Conservation (phyloP, 2,797 vertebrate species). For the Erpetoichthys calabaricus region DNA sequence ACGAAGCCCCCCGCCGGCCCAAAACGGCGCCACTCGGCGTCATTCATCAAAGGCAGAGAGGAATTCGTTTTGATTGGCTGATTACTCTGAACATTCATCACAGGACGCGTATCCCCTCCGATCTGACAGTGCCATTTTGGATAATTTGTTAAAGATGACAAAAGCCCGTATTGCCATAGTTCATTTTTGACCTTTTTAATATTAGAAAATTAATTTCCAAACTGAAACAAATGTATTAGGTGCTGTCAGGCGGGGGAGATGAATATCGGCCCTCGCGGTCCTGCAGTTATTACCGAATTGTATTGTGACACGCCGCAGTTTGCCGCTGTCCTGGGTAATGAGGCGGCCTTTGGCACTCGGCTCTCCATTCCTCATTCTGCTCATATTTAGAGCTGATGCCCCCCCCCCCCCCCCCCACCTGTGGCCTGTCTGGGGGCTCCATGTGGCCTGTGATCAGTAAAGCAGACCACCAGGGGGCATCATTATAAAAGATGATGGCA, state of each 20-base stretch:
- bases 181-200: conserved; percentile 92
- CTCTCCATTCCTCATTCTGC: too few species aligned
- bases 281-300: conserved; percentile 51
- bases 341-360: too few species aligned
- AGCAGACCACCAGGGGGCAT: too few species aligned
- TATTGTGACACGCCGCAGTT: conserved; percentile 36
- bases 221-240: conserved; percentile 85
- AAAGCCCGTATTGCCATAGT: conserved; percentile 67
- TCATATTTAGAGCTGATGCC: too few species aligned
- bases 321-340: conserved; percentile 15
- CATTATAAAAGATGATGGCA: too few species aligned
- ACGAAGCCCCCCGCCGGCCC: conserved; percentile 50
- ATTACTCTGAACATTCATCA: conserved; percentile 76
- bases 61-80: conserved; percentile 82
- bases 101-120: conserved; percentile 62
- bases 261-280: conserved; percentile 64
- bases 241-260: conserved; percentile 68
- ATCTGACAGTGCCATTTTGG: conserved; percentile 80
- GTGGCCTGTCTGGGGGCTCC: too few species aligned
- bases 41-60: conserved; percentile 61
- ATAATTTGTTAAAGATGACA: conserved; percentile 94
- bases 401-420: too few species aligned
- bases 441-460: too few species aligned
- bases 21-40: conserved; percentile 51
- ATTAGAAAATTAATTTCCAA: conserved; percentile 91